Conservation (phyloP, 2,888 invertebrate species). For the Perizoma flavofasciatum region DNA sequence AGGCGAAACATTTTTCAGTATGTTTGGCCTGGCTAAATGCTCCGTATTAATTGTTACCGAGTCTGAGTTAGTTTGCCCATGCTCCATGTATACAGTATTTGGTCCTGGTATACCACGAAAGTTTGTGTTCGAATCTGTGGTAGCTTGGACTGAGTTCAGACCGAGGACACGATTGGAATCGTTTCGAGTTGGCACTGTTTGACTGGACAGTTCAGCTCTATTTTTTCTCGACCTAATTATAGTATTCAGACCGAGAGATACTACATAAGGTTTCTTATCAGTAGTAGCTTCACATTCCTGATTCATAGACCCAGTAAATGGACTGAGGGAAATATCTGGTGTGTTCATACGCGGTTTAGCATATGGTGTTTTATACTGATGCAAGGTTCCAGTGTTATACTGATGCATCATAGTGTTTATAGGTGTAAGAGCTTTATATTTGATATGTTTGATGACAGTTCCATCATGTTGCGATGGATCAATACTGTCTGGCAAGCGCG, state of each 20-base stretch:
- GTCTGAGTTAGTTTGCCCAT: too few relatives aligned
- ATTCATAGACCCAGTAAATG: neutral
- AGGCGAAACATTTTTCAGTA: neutral
- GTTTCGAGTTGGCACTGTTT: too few relatives aligned
- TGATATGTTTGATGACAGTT: too few relatives aligned
- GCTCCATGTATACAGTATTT: neutral
- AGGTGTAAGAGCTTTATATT: too few relatives aligned
- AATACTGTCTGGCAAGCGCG: too few relatives aligned
- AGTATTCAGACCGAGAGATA: constrained; percentile 2
- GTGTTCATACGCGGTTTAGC: too few relatives aligned
- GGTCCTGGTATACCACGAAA: neutral
- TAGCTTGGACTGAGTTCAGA: neutral
- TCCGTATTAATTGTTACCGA: neutral
- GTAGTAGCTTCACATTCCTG: neutral
- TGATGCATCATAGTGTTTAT: too few relatives aligned
- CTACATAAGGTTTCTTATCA: neutral
- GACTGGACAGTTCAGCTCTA: neutral
- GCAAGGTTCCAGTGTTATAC: too few relatives aligned
- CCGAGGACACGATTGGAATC: too few relatives aligned
- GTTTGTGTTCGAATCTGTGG: neutral
- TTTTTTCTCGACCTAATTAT: neutral
- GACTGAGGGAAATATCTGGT: neutral
- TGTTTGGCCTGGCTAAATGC: neutral
- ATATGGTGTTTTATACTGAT: too few relatives aligned
- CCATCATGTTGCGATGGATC: too few relatives aligned